Base-by-base conservation (phyloP, 1,140 invertebrate genomes). In the Pollicipes pollicipes region DNA sequence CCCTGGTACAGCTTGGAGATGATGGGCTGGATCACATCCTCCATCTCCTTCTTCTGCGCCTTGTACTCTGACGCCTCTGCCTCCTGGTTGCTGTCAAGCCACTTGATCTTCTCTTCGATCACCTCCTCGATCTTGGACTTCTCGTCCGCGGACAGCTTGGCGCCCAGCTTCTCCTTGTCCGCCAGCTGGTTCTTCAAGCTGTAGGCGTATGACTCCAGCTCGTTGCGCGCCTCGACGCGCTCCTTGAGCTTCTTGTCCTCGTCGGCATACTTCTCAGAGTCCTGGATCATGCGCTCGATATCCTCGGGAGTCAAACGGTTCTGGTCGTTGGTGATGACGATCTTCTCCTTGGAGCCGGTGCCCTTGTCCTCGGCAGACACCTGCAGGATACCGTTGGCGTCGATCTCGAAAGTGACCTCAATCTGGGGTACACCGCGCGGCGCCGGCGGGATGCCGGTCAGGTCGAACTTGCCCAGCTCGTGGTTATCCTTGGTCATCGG, bases 401-500 rank as follows among this genome's bases (percentile, higher is more conserved):
- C 97, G 76, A 99, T 98, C 82, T 99, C 96, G 78, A 99, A 99
- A 0, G 95, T 98, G 2, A 99, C 95, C 82, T 98, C 94, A 78
- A 98, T 98, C 82, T 98, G 95, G n/a, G 96, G 95, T 66, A 99
- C 94, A 72, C 97, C 96, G 78, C 96, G 85, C 4, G 95, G 95
- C 68, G 97, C 96, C 66, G 95, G 95, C 73, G 97, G 96, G 74
- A 99, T 97, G 68, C 96, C 96, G 73, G 95, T 98, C 29, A 99
- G 81, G 80, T 99, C 97, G 80, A 99, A 99, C 81, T 98, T 97
- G 72, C 95, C 95, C 31, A 98, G 83, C 69, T 95, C 82, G 82
- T 99, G 95, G 80, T 99, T 99, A 79, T 99, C 96, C 81, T 98
- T 98, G 73, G 95, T 98, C 95, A 98, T 97, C 31, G 96, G 93